Conservation (phyloP, 2,888 invertebrate genomes). For the Drosophila trichaetosa region DNA sequence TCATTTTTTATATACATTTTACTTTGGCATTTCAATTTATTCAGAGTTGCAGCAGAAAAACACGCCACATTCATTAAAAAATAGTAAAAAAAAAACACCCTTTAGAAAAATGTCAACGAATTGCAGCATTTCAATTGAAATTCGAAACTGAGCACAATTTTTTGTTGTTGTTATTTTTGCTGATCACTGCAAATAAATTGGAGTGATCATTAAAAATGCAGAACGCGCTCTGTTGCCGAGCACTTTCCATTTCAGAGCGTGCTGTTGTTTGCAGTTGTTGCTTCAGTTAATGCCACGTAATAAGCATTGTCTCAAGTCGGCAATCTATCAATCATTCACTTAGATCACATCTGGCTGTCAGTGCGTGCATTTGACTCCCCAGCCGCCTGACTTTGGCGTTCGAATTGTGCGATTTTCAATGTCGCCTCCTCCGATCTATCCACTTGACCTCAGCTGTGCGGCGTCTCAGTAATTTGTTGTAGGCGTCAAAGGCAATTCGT, state of each 20-base stretch:
- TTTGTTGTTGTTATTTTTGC: conserved; percentile 13
- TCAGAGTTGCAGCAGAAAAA: not conserved
- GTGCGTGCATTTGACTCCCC: conserved; percentile 25
- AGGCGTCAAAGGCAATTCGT: conserved; percentile 42
- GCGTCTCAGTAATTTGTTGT: conserved; percentile 35
- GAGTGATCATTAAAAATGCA: conserved; percentile 63
- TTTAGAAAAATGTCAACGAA: conserved; percentile 13
- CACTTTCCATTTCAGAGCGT: conserved; percentile 46
- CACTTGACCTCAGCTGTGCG: conserved; percentile 51
- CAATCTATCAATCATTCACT: conserved; percentile 39
- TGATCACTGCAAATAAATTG: conserved; percentile 31
- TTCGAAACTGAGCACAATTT: conserved; percentile 23
- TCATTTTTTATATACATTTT: not conserved
- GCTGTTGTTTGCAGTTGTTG: conserved; percentile 1
- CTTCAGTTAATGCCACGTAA: conserved; percentile 37
- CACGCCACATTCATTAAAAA: not conserved
- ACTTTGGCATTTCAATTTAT: not conserved
- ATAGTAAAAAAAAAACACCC: conserved; percentile 6
- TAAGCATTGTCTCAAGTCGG: conserved; percentile 25
- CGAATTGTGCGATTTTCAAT: conserved; percentile 56
- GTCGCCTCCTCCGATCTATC: conserved; percentile 52
- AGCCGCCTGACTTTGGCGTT: conserved; percentile 1
- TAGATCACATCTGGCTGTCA: conserved; percentile 50
- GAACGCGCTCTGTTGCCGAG: conserved; percentile 40
- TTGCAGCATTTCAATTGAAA: conserved; percentile 24